These are phyloP conservation scores for Galerucella nymphaeae DNA, from an alignment of 2,888 invertebrate genomes.

Conservation along the genomic window DNA sequence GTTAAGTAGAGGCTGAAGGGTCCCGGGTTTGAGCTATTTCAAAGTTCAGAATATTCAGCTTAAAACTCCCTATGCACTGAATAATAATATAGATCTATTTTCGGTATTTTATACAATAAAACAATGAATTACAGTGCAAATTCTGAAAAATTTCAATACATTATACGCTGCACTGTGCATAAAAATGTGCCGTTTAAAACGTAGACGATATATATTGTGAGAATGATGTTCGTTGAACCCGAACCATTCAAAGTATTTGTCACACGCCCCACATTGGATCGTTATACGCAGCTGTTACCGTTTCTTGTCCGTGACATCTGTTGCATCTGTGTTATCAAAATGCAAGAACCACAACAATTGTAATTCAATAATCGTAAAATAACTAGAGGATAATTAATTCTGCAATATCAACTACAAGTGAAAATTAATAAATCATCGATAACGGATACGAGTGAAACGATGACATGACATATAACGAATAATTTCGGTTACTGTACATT, in stretches of 20 bases:
- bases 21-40: too few species aligned
- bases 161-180: neutral
- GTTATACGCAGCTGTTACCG: constrained; percentile 8
- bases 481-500: too few species aligned
- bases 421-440: neutral
- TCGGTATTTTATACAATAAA: neutral
- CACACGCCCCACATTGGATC: constrained; percentile 17
- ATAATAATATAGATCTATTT: neutral
- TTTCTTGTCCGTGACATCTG: constrained; percentile 16
- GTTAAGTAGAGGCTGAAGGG: too few species aligned
- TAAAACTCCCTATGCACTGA: neutral
- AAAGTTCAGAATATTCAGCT: too few species aligned
- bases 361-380: neutral
- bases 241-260: constrained; percentile 23
- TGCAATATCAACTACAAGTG: neutral
- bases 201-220: neutral
- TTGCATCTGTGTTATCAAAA: constrained; percentile 9
- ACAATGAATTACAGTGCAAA: neutral
- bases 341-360: constrained; percentile 3
- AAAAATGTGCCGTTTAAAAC: constrained; percentile 13
- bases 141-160: neutral
- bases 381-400: neutral
- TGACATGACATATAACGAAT: neutral
- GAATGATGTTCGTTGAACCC: constrained; percentile 30
- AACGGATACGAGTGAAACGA: neutral